These are phyloP conservation scores for Rhadina sibilatrix DNA, from an alignment of 2,113 vertebrate species.

Conservation along the genomic window DNA sequence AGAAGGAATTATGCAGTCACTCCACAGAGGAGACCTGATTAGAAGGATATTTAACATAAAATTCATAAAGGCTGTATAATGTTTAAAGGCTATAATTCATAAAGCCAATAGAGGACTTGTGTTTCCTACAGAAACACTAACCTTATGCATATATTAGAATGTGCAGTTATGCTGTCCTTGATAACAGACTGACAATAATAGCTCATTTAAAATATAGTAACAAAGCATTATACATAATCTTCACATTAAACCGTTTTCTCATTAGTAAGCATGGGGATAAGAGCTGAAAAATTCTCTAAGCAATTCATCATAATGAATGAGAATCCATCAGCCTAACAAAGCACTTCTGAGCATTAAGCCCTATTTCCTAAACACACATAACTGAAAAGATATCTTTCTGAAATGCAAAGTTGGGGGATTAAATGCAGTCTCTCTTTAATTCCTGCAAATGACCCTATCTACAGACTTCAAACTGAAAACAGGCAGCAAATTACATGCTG, in stretches of 20 bases:
- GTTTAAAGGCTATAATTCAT: background rate
- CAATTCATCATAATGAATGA: background rate
- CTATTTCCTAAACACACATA: background rate
- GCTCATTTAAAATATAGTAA: background rate
- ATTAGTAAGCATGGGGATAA: background rate
- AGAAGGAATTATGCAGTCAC: background rate
- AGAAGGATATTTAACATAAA: background rate
- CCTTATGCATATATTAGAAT: background rate
- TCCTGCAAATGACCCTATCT: background rate
- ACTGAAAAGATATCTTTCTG: background rate
- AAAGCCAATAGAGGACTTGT: background rate
- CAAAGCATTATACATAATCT: background rate
- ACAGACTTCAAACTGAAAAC: background rate
- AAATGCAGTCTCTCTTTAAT: background rate
- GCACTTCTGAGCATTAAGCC: background rate
- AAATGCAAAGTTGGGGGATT: background rate
- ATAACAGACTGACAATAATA: background rate
- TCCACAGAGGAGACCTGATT: background rate
- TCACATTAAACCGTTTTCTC: background rate
- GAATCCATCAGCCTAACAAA: constrained; percentile 5
- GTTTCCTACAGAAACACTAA: background rate
- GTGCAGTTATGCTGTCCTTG: background rate
- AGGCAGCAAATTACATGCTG: background rate
- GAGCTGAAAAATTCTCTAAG: background rate
- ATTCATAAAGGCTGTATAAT: background rate